Evolutionary conservation across 2,888 invertebrate species (phyloP).

Genomic region (Nematopogon swammerdamellus): DNA sequence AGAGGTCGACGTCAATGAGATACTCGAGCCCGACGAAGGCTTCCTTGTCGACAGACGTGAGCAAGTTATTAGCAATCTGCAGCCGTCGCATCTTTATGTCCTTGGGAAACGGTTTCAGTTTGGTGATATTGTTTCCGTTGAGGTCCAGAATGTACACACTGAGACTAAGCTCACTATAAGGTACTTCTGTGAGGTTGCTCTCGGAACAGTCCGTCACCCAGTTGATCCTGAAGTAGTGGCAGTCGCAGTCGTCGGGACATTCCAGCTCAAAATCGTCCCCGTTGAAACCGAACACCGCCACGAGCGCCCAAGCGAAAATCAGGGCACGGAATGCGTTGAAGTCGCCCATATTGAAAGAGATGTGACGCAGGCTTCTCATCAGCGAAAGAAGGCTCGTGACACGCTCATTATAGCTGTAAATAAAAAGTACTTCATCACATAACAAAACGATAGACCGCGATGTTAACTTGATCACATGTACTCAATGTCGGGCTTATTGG

Average conservation of each 20-base stretch:
- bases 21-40: conserved; percentile 64
- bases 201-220: conserved; percentile 77
- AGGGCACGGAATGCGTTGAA: neutral
- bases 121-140: conserved; percentile 65
- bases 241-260: conserved; percentile 72
- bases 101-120: conserved; percentile 59
- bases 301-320: conserved; percentile 13
- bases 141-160: conserved; percentile 70
- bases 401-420: conserved; percentile 7
- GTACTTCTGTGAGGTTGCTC: conserved; percentile 67
- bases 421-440: no score
- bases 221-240: conserved; percentile 72
- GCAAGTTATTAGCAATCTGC: conserved; percentile 65
- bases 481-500: no score
- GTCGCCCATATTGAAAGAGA: neutral
- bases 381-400: neutral
- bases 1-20: conserved; percentile 67
- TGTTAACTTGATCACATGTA: no score
- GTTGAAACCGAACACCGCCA: conserved; percentile 39
- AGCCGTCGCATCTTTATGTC: conserved; percentile 67
- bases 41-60: conserved; percentile 57
- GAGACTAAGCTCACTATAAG: conserved; percentile 64
- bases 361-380: neutral
- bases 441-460: no score
- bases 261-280: conserved; percentile 64